Evolutionary conservation across 2,797 vertebrate species (phyloP).

Genomic region (Iguana delicatissima): DNA sequence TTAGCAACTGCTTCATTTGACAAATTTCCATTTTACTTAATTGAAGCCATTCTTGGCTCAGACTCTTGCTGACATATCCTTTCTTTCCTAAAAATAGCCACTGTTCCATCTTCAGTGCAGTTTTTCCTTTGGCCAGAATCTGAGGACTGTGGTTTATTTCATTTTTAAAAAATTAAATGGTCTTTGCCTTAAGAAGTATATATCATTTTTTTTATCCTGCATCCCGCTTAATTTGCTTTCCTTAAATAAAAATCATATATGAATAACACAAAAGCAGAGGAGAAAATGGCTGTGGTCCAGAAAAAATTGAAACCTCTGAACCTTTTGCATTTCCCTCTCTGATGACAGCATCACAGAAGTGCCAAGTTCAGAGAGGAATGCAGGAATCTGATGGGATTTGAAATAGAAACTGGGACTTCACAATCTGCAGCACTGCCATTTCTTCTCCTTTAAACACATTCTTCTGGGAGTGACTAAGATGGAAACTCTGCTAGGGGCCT

Average conservation of each 20-base stretch:
- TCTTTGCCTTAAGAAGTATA: not conserved
- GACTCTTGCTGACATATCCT: constrained; percentile 31
- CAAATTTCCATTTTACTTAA: constrained; percentile 41
- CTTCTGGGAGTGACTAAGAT: not conserved
- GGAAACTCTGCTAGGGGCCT: not conserved
- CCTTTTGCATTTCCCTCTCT: not conserved
- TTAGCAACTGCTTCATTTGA: constrained; percentile 40
- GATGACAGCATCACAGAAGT: not conserved
- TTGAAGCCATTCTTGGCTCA: constrained; percentile 24
- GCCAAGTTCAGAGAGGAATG: not conserved
- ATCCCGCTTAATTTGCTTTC: not conserved
- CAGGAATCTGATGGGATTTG: not conserved
- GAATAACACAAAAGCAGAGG: not conserved
- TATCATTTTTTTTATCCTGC: not conserved
- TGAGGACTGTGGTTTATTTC: constrained; percentile 10
- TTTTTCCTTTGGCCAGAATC: constrained; percentile 14
- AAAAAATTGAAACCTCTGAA: not conserved
- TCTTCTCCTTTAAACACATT: not conserved
- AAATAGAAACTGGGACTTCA: not conserved
- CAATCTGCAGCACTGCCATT: not conserved
- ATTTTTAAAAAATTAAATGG: no score
- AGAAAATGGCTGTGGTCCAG: not conserved
- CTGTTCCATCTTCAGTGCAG: constrained; percentile 13
- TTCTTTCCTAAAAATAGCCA: constrained; percentile 38
- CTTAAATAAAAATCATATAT: not conserved